Conservation (phyloP, 2,888 invertebrate species). For the Drosophila tanythrix region DNA sequence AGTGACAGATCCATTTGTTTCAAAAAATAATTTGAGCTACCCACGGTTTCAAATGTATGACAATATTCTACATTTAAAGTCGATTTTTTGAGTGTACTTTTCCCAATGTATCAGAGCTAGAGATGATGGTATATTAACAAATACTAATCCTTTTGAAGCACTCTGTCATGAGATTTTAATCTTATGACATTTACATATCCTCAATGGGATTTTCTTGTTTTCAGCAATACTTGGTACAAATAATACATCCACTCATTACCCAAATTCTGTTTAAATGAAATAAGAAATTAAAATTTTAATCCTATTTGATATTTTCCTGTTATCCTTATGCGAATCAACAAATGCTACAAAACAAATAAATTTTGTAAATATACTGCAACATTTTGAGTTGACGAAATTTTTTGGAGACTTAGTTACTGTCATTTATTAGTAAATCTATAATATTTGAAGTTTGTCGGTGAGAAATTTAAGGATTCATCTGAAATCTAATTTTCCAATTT, state of each 20-base stretch:
- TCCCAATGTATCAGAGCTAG: not conserved
- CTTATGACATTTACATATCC: too few species aligned
- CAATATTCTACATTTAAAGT: not conserved
- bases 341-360: too few species aligned
- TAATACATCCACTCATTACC: too few species aligned
- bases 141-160: not conserved
- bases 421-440: not conserved
- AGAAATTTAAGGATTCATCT: not conserved
- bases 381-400: too few species aligned
- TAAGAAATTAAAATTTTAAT: too few species aligned
- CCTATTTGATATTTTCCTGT: not conserved
- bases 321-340: too few species aligned
- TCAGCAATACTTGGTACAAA: too few species aligned
- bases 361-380: rapidly evolving
- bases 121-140: not conserved
- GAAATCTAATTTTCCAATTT: not conserved
- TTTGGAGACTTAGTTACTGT: not conserved
- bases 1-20: too few species aligned
- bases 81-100: not conserved
- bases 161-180: not conserved
- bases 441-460: rapidly evolving
- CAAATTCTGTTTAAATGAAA: too few species aligned
- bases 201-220: too few species aligned
- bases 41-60: not conserved
- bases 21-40: too few species aligned